Conservation (phyloP, 2,113 vertebrate genomes). For the Cinclus mexicanus region DNA sequence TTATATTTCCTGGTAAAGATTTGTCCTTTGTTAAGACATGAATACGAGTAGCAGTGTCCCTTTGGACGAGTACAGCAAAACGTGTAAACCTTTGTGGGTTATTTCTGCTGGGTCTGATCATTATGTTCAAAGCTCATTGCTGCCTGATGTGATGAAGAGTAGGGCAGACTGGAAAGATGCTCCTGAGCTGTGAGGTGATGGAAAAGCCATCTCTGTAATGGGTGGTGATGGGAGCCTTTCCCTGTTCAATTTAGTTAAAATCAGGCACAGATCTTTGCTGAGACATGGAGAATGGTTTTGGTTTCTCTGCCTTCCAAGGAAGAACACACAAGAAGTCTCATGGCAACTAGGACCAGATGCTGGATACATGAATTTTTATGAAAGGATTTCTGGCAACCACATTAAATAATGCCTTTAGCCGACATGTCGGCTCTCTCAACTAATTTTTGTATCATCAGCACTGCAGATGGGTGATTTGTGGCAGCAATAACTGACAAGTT, state of each 20-base stretch:
- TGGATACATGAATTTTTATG: not conserved
- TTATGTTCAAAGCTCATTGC: not conserved
- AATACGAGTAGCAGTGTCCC: not conserved
- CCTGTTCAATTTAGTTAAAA: not conserved
- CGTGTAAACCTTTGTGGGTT: not conserved
- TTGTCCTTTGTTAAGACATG: not conserved
- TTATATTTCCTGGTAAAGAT: not conserved
- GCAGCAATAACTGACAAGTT: not conserved
- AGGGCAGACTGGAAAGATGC: not conserved
- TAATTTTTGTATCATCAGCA: not conserved
- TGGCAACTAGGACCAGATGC: not conserved
- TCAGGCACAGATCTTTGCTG: not conserved
- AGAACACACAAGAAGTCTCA: slow-evolving; percentile 23
- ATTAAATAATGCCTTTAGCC: not conserved
- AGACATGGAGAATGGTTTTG: not conserved
- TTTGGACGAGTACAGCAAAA: not conserved
- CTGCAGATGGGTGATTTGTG: not conserved
- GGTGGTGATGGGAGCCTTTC: not conserved
- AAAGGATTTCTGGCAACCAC: slow-evolving; percentile 23
- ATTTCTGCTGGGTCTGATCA: not conserved
- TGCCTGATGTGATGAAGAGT: not conserved
- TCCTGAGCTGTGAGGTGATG: not conserved
- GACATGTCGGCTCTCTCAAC: not conserved
- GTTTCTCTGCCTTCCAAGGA: not conserved
- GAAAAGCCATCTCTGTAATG: not conserved